Evolutionary conservation across 1,140 invertebrate species (phyloP).

Genomic region (Hyles euphorbiae): DNA sequence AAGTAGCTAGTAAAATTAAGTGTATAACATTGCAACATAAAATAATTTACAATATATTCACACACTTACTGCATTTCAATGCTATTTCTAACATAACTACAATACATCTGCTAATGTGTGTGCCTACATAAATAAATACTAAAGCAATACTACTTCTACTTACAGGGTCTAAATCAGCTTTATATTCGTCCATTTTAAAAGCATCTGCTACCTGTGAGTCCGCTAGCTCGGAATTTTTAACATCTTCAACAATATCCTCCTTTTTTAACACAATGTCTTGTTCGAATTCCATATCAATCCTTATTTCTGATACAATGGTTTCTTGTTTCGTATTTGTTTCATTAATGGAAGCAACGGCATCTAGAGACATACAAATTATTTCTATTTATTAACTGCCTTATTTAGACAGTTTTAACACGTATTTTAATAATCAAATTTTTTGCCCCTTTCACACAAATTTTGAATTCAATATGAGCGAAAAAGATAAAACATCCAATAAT

Average conservation of each 20-base stretch:
- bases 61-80: too few species aligned
- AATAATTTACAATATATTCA: too few species aligned
- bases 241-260: background rate
- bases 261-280: background rate
- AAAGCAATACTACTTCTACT: conserved; percentile 4
- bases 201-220: background rate
- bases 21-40: too few species aligned
- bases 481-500: too few species aligned
- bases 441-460: too few species aligned
- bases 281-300: conserved; percentile 12
- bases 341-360: conserved; percentile 62
- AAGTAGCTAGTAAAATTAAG: too few species aligned
- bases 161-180: conserved; percentile 14
- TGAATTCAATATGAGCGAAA: too few species aligned
- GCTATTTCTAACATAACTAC: too few species aligned
- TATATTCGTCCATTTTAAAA: conserved; percentile 2
- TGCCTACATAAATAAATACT: background rate
- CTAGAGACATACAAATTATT: conserved; percentile 21
- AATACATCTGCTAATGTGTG: too few species aligned
- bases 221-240: background rate
- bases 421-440: too few species aligned
- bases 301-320: conserved; percentile 6
- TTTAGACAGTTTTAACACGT: too few species aligned
- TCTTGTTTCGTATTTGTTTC: conserved; percentile 40
- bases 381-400: too few species aligned